A percentile compares a stretch with the other conserved stretches of the same genome.
phyloP scores from a whole-genome alignment of 2,888 invertebrate species.

The Drosophila kambysellisi region DNA sequence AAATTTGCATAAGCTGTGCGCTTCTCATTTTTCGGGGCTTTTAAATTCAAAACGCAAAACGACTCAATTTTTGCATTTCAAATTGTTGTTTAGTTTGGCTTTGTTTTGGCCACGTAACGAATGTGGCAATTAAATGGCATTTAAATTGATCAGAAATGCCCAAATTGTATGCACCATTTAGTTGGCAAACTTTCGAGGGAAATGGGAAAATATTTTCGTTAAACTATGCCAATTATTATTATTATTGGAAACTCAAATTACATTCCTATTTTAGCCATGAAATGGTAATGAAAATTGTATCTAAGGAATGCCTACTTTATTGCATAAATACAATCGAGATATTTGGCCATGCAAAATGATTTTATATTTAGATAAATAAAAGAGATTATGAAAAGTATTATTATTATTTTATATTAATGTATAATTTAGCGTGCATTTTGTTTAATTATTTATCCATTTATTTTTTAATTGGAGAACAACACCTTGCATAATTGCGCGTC shows the following conservation, averaged over 20 bases:
- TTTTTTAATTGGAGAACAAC: not conserved
- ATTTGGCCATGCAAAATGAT: not conserved
- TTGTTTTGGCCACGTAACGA: slow-evolving; percentile 25
- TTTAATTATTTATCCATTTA: not conserved
- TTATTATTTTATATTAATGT: not conserved
- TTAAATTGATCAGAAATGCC: slow-evolving; percentile 64
- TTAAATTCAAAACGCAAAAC: slow-evolving; percentile 50
- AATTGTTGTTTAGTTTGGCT: slow-evolving; percentile 24
- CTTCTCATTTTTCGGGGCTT: slow-evolving; percentile 45
- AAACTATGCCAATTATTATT: slow-evolving; percentile 64
- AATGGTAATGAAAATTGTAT: slow-evolving; percentile 7
- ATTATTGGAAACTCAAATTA: slow-evolving; percentile 63
- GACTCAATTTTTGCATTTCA: slow-evolving; percentile 60
- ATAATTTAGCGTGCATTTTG: not conserved
- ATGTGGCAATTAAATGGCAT: slow-evolving; percentile 59
- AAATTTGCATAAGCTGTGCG: slow-evolving; percentile 72
- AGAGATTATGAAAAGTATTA: not conserved
- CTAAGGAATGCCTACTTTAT: slow-evolving; percentile 1
- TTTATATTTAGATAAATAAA: not conserved
- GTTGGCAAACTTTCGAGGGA: slow-evolving; percentile 40
- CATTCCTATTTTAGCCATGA: slow-evolving; percentile 4
- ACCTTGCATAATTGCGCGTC: not conserved
- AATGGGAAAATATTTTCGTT: slow-evolving; percentile 20
- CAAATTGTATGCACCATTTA: slow-evolving; percentile 48
- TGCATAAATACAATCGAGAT: not conserved